These are phyloP conservation scores for Drosophila tripunctata DNA, from an alignment of 2,888 invertebrate species.

Conservation along the genomic window DNA sequence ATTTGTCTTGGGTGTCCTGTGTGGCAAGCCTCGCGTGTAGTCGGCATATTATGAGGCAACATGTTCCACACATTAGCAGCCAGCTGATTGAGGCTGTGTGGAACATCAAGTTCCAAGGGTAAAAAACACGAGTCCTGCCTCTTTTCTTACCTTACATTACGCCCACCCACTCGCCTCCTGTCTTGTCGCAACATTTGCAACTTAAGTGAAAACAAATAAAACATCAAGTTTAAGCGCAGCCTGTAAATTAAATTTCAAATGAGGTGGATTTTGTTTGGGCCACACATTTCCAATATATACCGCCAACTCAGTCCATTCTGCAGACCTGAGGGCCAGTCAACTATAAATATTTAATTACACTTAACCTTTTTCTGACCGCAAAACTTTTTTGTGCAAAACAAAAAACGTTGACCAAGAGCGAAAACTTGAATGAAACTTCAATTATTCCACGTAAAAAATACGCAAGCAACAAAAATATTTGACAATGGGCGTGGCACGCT, in stretches of 20 bases:
- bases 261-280: neutral
- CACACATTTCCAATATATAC: slow-evolving; percentile 71
- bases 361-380: slow-evolving; percentile 69
- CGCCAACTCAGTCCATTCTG: neutral
- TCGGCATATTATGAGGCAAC: slow-evolving; percentile 67
- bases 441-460: slow-evolving; percentile 79
- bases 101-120: neutral
- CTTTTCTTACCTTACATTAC: slow-evolving; percentile 50
- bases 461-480: slow-evolving; percentile 40
- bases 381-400: slow-evolving; percentile 38
- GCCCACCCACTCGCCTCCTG: neutral
- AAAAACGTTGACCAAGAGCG: slow-evolving; percentile 22
- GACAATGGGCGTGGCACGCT: slow-evolving; percentile 29
- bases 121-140: slow-evolving; percentile 27
- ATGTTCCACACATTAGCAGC: slow-evolving; percentile 71
- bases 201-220: slow-evolving; percentile 69
- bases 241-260: slow-evolving; percentile 61
- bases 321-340: slow-evolving; percentile 23
- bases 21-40: slow-evolving; percentile 61
- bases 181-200: slow-evolving; percentile 50
- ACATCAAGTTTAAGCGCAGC: slow-evolving; percentile 48
- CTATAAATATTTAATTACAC: slow-evolving; percentile 75
- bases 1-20: slow-evolving; percentile 60
- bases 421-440: slow-evolving; percentile 75
- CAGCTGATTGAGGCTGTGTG: neutral